Percentiles rank a stretch among this genome's conserved stretches.
These are phyloP conservation scores for Andricus quercusramuli DNA, from an alignment of 2,888 invertebrate species.

Conservation along the genomic window DNA sequence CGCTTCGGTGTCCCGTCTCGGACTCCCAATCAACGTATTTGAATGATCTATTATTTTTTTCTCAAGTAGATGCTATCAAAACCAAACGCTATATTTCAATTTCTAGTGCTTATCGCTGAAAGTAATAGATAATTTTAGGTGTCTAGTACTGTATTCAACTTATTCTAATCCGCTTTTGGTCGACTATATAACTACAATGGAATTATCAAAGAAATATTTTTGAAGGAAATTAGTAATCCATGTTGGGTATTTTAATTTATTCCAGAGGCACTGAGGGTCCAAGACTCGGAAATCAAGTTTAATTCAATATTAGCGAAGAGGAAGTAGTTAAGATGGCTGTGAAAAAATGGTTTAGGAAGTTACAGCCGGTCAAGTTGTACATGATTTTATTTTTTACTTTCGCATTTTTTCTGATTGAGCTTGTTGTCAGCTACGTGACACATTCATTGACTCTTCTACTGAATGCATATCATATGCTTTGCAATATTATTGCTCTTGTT, in stretches of 20 bases:
- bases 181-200: too few relatives aligned
- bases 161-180: too few relatives aligned
- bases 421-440: constrained; percentile 92
- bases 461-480: constrained; percentile 96
- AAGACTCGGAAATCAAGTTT: not conserved
- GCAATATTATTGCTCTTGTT: constrained; percentile 92
- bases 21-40: too few relatives aligned
- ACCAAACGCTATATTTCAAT: too few relatives aligned
- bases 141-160: too few relatives aligned
- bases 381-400: constrained; percentile 86
- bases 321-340: constrained; percentile 83
- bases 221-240: not conserved
- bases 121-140: too few relatives aligned
- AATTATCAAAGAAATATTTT: too few relatives aligned
- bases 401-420: constrained; percentile 89
- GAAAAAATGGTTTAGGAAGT: constrained; percentile 87
- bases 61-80: too few relatives aligned
- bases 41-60: too few relatives aligned
- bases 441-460: constrained; percentile 95
- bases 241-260: not conserved
- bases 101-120: too few relatives aligned
- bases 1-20: too few relatives aligned
- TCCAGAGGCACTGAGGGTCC: not conserved
- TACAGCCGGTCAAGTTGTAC: constrained; percentile 88
- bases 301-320: not conserved